Base-by-base conservation (phyloP, 2,113 vertebrate species). In the Scytalopus superciliaris region DNA sequence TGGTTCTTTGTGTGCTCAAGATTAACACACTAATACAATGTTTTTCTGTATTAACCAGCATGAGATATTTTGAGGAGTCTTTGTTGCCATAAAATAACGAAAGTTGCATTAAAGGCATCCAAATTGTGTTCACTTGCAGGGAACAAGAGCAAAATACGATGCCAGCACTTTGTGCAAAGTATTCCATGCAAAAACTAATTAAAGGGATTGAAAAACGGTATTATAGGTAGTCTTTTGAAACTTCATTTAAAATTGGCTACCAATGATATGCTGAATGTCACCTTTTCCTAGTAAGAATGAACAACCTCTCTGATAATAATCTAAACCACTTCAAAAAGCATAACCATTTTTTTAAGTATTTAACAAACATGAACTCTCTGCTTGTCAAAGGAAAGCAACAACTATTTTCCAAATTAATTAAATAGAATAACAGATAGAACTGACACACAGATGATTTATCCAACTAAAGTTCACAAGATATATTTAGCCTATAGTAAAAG, bases 251-350 rank as follows among this genome's bases (percentile, higher is more conserved):
- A 97, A 98, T 93, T 93, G 95, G 96, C 91, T 91, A 93, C 68
- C 95, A 94, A 79, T 57, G 87, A 88, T 94, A 92, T 96, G 96
- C 96, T 97, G 98, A 99, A 99, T 98, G 99, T 99, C 98, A 99
- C 98, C 98, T 97, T 98, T 97, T 97, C 96, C 93, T 93, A 97
- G 72, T 91, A 97, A 98, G 98, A 99, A 98, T 98, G 98, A 98
- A 98, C 98, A 98, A 98, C 98, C 98, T 98, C 97, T 97, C 97
- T 97, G 99, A 99, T 99, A 98, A 98, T 98, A 97, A 99, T 99
- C 99, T 98, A 97, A 98, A 98, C 96, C 89, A 91, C 87, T 70
- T 67, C 17, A 91, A 96, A 93, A 95, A 73, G 67, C 44, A 86
- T 64, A 94, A 67, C 33, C 63, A 40, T 39, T 79, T 67, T 74